phyloP scores from a whole-genome alignment of 2,797 vertebrate genomes.

The Aplochiton taeniatus region DNA sequence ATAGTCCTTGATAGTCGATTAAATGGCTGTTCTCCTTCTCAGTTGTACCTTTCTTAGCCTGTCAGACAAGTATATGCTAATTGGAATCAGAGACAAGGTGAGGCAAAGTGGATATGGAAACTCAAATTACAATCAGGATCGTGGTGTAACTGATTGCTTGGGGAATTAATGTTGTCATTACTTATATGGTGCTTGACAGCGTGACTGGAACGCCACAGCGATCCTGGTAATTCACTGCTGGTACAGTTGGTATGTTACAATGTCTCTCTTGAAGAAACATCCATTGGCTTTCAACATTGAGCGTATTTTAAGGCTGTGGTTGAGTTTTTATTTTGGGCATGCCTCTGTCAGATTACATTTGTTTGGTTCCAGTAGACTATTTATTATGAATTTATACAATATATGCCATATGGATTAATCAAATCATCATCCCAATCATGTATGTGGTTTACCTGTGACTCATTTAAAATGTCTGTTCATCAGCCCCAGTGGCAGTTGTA shows the following conservation, averaged over 20 bases:
- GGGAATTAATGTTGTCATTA: slow-evolving; percentile 22
- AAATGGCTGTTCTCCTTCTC: slow-evolving; percentile 1
- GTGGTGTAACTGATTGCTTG: slow-evolving; percentile 21
- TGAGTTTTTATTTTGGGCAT: too few relatives aligned
- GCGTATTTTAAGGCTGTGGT: too few relatives aligned
- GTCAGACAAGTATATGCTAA: slow-evolving; percentile 36
- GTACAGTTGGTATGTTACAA: not conserved
- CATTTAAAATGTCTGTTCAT: too few relatives aligned
- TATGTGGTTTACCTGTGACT: too few relatives aligned
- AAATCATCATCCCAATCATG: too few relatives aligned
- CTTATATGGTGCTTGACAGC: slow-evolving; percentile 1
- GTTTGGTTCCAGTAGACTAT: too few relatives aligned
- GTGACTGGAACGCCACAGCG: slow-evolving; percentile 10
- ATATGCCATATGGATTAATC: too few relatives aligned
- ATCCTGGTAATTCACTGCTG: not conserved
- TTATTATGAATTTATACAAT: too few relatives aligned
- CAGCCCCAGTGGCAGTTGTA: too few relatives aligned
- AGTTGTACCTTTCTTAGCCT: slow-evolving; percentile 3
- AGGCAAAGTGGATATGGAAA: slow-evolving; percentile 22
- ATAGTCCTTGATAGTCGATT: slow-evolving; percentile 17
- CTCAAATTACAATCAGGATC: slow-evolving; percentile 44
- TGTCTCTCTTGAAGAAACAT: too few relatives aligned
- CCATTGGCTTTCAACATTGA: too few relatives aligned
- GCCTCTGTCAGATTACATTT: too few relatives aligned
- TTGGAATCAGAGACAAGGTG: slow-evolving; percentile 32